phyloP scores from a whole-genome alignment of 2,888 invertebrate genomes.

The Meta bourneti region DNA sequence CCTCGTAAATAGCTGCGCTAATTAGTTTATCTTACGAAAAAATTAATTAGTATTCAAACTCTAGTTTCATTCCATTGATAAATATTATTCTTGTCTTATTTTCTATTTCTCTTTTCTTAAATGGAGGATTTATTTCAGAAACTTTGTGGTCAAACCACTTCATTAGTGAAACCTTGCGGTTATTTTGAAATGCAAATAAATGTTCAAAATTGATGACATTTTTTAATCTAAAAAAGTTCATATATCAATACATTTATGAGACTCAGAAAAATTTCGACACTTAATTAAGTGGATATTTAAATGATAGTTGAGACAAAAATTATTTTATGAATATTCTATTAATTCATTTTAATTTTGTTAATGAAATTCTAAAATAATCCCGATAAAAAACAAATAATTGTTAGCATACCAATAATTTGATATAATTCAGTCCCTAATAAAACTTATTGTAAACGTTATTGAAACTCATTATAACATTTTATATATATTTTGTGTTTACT shows the following conservation, averaged over 20 bases:
- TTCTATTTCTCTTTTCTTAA: not conserved
- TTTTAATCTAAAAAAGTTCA: not conserved
- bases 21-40: conserved; percentile 59
- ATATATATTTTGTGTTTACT: too few species aligned
- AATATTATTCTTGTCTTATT: conserved; percentile 12
- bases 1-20: conserved; percentile 28
- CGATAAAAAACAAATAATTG: too few species aligned
- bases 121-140: conserved; percentile 6
- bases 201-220: not conserved
- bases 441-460: too few species aligned
- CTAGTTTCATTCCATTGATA: conserved; percentile 21
- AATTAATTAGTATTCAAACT: conserved; percentile 41
- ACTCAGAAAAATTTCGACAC: not conserved
- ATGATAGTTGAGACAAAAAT: not conserved
- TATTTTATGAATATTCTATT: too few species aligned
- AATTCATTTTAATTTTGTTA: too few species aligned
- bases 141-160: conserved; percentile 19
- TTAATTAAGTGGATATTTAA: not conserved
- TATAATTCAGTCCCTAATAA: too few species aligned
- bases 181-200: conserved; percentile 32
- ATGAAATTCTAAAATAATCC: too few species aligned
- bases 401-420: too few species aligned
- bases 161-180: conserved; percentile 20
- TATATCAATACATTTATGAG: not conserved
- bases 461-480: too few species aligned